A percentile compares a stretch with the other conserved stretches of the same genome.
phyloP scores from a whole-genome alignment of 1,140 invertebrate species.

The Brachionus paranguensis region DNA sequence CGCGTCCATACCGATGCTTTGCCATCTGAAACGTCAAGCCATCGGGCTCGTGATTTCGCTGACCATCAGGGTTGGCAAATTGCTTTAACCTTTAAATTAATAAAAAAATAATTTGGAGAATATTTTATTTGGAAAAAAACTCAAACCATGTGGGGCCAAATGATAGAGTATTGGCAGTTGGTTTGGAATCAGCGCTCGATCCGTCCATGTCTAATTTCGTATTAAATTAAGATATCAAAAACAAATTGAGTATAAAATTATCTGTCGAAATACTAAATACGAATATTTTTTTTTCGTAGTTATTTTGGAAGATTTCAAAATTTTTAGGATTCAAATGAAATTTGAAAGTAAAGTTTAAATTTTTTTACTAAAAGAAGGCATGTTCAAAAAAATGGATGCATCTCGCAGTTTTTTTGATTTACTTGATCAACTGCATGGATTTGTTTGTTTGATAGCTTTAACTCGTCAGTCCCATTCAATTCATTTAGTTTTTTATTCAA shows the following conservation, averaged over 20 bases:
- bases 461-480: not conserved
- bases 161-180: not conserved
- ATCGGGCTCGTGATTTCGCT: not conserved
- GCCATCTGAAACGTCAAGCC: slow-evolving; percentile 58
- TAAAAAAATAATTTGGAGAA: not conserved
- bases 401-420: not conserved
- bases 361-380: not conserved
- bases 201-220: not conserved
- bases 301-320: not conserved
- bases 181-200: not conserved
- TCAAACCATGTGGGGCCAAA: not conserved
- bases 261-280: not conserved
- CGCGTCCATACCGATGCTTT: slow-evolving; percentile 72
- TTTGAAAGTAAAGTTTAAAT: not conserved
- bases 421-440: not conserved
- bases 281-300: not conserved
- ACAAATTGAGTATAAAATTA: not conserved
- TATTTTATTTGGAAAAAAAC: not conserved
- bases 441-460: not conserved
- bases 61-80: not conserved
- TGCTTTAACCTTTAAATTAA: not conserved
- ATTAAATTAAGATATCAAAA: not conserved
- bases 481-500: not conserved
- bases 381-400: not conserved
- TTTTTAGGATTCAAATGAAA: not conserved